Percentiles rank a stretch among this genome's conserved stretches.
Conservation (phyloP, 2,888 invertebrate genomes). For the Panzeria rudis region DNA sequence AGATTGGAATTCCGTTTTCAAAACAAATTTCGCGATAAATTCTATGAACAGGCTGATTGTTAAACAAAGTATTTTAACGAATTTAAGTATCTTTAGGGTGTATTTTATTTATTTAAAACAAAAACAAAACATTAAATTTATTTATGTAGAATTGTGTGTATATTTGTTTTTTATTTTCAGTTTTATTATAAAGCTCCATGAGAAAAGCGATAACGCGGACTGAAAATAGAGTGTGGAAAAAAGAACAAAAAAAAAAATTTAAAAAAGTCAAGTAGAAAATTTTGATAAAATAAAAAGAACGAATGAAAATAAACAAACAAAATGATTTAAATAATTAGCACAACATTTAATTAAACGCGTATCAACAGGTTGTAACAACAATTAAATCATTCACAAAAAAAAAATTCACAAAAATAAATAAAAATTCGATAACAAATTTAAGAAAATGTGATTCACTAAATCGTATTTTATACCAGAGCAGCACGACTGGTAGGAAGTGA, state of each 20-base stretch:
- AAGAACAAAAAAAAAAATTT: constrained; percentile 9
- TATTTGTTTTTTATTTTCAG: constrained; percentile 60
- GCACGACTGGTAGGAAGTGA: background rate
- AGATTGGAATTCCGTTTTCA: background rate
- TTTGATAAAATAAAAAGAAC: constrained; percentile 40
- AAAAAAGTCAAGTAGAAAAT: background rate
- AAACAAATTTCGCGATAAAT: too few relatives aligned
- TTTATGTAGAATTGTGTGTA: background rate
- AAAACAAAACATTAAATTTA: constrained; percentile 46
- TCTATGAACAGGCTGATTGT: too few relatives aligned
- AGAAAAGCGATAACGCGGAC: constrained; percentile 52
- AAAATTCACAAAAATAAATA: background rate
- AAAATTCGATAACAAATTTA: constrained; percentile 18
- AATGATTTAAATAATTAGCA: constrained; percentile 41
- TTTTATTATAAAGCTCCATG: constrained; percentile 56
- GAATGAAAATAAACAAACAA: constrained; percentile 37
- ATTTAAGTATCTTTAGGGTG: background rate
- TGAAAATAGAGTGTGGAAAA: constrained; percentile 24
- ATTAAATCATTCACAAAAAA: constrained; percentile 29
- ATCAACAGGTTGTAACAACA: constrained; percentile 31
- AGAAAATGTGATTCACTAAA: constrained; percentile 5
- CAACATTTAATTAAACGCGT: constrained; percentile 30
- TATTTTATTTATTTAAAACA: constrained; percentile 20
- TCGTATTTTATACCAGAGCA: background rate
- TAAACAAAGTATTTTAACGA: background rate